Conservation (phyloP, 2,797 vertebrate species). For the Chloroceryle amazona region DNA sequence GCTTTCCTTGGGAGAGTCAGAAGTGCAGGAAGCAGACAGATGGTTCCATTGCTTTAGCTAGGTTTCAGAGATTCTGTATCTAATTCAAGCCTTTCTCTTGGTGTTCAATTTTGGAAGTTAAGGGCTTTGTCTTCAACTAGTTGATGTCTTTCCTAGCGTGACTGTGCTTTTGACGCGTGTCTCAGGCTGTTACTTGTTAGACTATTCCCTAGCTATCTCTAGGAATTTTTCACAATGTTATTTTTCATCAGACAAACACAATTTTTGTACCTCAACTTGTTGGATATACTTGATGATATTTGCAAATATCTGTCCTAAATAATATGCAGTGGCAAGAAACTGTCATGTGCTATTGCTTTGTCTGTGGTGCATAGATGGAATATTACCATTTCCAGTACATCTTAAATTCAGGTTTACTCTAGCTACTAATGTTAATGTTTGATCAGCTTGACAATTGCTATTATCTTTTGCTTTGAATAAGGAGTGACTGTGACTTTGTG, state of each 20-base stretch:
- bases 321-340: neutral
- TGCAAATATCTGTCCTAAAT: neutral
- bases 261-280: neutral
- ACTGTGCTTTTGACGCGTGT: neutral
- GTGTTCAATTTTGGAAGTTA: neutral
- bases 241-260: neutral
- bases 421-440: neutral
- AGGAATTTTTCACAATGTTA: neutral
- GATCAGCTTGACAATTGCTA: neutral
- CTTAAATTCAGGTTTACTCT: neutral
- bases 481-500: neutral
- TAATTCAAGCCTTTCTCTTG: neutral
- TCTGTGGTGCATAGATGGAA: neutral
- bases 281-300: rapidly evolving
- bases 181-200: neutral
- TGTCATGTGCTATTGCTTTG: neutral
- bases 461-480: neutral
- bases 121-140: neutral
- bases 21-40: neutral
- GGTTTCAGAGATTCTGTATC: neutral
- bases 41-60: neutral
- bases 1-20: neutral
- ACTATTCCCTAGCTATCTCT: slow-evolving; percentile 12
- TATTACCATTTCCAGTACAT: neutral
- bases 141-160: neutral